phyloP scores from a whole-genome alignment of 2,113 vertebrate genomes.

The Lasiurus borealis region DNA sequence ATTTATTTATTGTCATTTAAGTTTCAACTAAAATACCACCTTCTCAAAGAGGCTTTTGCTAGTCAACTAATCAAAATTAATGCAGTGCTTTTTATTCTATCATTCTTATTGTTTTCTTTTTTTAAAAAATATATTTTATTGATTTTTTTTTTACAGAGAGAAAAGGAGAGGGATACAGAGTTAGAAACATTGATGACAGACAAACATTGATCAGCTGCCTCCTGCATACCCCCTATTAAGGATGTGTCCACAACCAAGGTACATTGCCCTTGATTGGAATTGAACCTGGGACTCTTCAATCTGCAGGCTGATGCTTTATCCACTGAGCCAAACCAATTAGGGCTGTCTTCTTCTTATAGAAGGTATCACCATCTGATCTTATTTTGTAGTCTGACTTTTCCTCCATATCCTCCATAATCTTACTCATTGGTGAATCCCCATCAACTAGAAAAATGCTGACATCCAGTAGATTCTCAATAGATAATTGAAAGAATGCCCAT shows the following conservation, averaged over 20 bases:
- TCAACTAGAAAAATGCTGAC: not conserved
- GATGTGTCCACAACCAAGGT: too few relatives aligned
- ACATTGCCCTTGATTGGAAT: too few relatives aligned
- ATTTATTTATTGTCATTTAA: not conserved
- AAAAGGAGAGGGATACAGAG: too few relatives aligned
- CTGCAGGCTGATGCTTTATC: too few relatives aligned
- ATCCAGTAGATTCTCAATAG: not conserved
- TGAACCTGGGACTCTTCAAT: too few relatives aligned
- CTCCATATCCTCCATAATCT: not conserved
- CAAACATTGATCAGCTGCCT: too few relatives aligned
- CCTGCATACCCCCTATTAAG: too few relatives aligned
- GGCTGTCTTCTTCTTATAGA: not conserved
- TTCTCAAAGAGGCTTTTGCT: not conserved
- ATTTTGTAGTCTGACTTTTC: slow-evolving; percentile 15
- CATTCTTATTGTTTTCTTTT: not conserved
- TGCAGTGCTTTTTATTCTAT: not conserved
- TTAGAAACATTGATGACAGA: too few relatives aligned
- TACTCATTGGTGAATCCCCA: not conserved
- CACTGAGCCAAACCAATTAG: too few relatives aligned
- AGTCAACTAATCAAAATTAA: not conserved
- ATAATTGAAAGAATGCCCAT: not conserved
- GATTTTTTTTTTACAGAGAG: too few relatives aligned
- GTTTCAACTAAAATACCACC: not conserved
- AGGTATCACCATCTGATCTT: not conserved
- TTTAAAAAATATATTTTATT: too few relatives aligned